Evolutionary conservation across 1,140 invertebrate species (phyloP).

Genomic region (Sitobion miscanthi): DNA sequence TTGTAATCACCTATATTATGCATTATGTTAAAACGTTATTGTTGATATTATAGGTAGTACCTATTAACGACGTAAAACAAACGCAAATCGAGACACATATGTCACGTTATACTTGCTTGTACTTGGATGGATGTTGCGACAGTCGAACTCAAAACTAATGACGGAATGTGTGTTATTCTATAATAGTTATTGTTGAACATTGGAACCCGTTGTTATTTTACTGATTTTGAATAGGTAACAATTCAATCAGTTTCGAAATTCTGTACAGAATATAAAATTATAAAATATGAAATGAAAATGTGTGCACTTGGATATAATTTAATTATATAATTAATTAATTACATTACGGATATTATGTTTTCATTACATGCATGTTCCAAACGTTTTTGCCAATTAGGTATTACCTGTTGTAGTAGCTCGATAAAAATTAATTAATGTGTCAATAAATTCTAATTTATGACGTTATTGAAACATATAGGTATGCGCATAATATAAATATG

Average conservation of each 20-base stretch:
- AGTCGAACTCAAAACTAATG: background rate
- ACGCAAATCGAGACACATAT: background rate
- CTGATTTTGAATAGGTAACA: background rate
- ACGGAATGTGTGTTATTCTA: background rate
- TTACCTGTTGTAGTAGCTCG: background rate
- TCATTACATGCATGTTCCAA: background rate
- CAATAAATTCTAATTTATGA: background rate
- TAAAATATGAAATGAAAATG: background rate
- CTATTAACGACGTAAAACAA: background rate
- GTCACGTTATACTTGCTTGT: background rate
- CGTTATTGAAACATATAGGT: background rate
- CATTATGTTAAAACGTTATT: background rate
- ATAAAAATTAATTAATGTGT: conserved; percentile 1
- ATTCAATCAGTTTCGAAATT: background rate
- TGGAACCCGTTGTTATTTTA: background rate
- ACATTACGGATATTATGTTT: background rate
- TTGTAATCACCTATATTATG: no score
- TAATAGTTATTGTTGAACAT: background rate
- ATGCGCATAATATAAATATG: background rate
- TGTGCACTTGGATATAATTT: background rate
- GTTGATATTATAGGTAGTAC: background rate
- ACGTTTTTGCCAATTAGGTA: background rate
- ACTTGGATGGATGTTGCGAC: background rate
- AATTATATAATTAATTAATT: conserved; percentile 16
- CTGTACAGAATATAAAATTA: no score